A percentile compares a stretch with the other conserved stretches of the same genome.
phyloP scores from a whole-genome alignment of 2,888 invertebrate species.

The Lathronympha strigana region DNA sequence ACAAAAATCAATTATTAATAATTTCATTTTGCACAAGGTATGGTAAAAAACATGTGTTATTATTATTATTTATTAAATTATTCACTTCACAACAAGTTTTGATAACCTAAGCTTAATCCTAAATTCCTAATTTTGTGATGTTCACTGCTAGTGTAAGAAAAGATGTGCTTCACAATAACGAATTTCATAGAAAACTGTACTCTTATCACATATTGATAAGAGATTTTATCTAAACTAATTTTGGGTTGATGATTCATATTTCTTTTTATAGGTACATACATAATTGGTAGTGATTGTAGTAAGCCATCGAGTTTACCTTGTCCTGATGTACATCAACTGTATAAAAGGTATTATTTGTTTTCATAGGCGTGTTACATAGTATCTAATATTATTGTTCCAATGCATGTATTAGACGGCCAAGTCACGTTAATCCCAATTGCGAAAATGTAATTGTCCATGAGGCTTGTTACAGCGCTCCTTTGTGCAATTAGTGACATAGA shows the following conservation, averaged over 20 bases:
- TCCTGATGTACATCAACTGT: not conserved
- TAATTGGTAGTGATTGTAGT: not conserved
- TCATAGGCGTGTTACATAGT: not conserved
- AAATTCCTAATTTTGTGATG: too few relatives aligned
- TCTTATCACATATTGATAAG: not conserved
- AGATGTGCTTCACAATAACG: not conserved
- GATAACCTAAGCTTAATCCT: too few relatives aligned
- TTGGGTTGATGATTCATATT: not conserved
- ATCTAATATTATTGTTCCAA: not conserved
- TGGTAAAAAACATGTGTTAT: too few relatives aligned
- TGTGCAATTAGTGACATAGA: constrained; percentile 37
- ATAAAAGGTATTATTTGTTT: not conserved
- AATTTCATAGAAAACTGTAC: not conserved
- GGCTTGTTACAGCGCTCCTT: constrained; percentile 22
- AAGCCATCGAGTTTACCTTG: constrained; percentile 1
- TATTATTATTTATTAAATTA: too few relatives aligned
- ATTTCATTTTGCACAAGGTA: too few relatives aligned
- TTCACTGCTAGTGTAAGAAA: not conserved
- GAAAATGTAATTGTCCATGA: constrained; percentile 9
- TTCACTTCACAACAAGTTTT: too few relatives aligned
- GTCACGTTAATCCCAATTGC: constrained; percentile 19
- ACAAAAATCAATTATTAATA: too few relatives aligned
- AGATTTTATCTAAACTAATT: not conserved
- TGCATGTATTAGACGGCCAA: constrained; percentile 8
- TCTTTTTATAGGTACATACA: too few relatives aligned